Percentiles rank a stretch among this genome's conserved stretches.
phyloP scores from a whole-genome alignment of 2,113 vertebrate genomes.

The Hippocampus mohnikei region DNA sequence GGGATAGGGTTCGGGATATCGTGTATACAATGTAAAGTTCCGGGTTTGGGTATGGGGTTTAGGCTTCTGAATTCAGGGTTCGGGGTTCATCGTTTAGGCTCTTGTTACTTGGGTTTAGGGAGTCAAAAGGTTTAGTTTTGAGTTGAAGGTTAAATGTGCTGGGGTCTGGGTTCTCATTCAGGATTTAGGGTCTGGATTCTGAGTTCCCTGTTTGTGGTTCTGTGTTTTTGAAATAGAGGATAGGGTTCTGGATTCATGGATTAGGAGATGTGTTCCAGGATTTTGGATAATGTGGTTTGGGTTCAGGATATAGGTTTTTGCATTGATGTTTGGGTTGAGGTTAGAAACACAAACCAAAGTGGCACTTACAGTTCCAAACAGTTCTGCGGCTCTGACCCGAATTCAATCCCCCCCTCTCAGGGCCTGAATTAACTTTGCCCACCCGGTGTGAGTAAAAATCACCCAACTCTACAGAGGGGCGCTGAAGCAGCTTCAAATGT shows the following conservation, averaged over 20 bases:
- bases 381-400: conserved; percentile 5
- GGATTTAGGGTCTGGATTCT: no score
- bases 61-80: no score
- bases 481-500: neutral
- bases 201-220: no score
- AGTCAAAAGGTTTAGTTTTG: no score
- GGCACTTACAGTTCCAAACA: neutral
- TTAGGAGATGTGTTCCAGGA: neutral
- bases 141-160: neutral
- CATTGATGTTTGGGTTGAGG: neutral
- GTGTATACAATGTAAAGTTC: no score
- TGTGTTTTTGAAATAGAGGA: no score
- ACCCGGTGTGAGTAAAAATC: neutral
- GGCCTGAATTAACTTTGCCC: conserved; percentile 12
- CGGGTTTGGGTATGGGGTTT: no score
- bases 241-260: no score
- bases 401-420: neutral
- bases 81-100: neutral
- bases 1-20: no score
- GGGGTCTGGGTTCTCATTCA: no score
- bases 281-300: neutral
- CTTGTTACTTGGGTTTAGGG: neutral
- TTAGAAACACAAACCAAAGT: neutral
- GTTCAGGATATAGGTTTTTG: no score
- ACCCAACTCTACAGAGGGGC: neutral